These are phyloP conservation scores for Mesembrinibis cayennensis DNA, from an alignment of 2,113 vertebrate species.

Conservation along the genomic window DNA sequence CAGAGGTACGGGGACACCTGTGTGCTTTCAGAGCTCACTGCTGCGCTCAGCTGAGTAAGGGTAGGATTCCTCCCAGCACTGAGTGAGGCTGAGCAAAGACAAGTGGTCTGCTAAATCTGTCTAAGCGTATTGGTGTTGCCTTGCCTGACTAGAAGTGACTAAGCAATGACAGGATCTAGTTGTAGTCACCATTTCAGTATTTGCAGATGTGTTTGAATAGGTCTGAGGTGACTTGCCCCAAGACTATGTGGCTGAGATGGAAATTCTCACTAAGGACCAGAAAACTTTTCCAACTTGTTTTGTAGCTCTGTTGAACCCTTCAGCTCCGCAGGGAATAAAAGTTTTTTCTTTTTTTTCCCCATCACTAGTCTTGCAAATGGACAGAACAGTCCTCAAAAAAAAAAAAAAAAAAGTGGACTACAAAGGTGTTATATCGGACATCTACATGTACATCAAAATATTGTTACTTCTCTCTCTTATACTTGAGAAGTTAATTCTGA, in stretches of 20 bases:
- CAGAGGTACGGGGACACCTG: not conserved
- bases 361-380: not conserved
- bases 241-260: rapidly evolving
- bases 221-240: not conserved
- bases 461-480: not conserved
- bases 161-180: not conserved
- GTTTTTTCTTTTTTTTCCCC: not conserved
- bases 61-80: not conserved
- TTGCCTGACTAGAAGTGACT: not conserved
- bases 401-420: not conserved
- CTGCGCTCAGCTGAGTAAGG: not conserved
- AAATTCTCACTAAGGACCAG: not conserved
- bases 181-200: not conserved
- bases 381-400: not conserved
- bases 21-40: not conserved
- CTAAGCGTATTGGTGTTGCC: not conserved
- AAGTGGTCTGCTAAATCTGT: not conserved
- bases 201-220: not conserved
- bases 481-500: not conserved
- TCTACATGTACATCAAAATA: not conserved
- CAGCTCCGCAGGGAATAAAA: not conserved
- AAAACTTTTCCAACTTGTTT: not conserved
- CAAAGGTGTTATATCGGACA: not conserved
- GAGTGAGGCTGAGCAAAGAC: not conserved
- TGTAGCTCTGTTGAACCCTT: not conserved